Base-by-base conservation (phyloP, 2,888 invertebrate genomes). In the Hypsopygia costalis region DNA sequence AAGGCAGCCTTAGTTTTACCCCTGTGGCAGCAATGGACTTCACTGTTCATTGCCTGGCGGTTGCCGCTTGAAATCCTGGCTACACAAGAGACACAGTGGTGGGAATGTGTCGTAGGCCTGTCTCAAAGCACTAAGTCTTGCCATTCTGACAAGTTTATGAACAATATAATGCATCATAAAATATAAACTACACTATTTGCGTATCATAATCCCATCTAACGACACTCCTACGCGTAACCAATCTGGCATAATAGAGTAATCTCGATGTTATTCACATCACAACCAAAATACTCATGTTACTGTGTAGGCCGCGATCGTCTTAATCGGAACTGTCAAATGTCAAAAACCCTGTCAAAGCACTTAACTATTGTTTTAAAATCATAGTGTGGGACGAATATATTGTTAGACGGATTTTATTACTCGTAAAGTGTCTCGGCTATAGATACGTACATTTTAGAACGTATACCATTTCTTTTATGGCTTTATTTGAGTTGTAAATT, bases 311-410 rank as follows among this genome's bases (percentile, higher is more conserved):
- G 35, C 7, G 40, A 16, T 4, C 39, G 34, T 32, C 36, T 45
- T 53, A 53, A 53, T 55, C 53, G 44, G 36, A 52, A 35, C 46
- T 49, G 51, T 55, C 58, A 60, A 56, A 57, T 51, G 58, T 55
- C 51, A 52, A 53, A 49, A 44, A 43, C 46, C 31, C 25, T 25
- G 25, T 25, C 25, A 25, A 25, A 25, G 25, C 47, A 33, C 20
- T 36, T 28, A 31, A 45, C 57, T 49, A 62, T 64, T 64, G 62
- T 64, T 53, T 61, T 39, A 48, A 43, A 47, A 40, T 48, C 43
- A 40, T 46, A 44, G 62, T 63, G 74, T 71, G 68, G 69, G 73
- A 40, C n/a, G 46, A 16, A 31, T 44, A 50, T 48, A 52, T 55
- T 51, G 50, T 49, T 50, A 54, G 48, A 57, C 40, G 46, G 52